Base-by-base conservation (phyloP, 2,797 vertebrate species). In the Telmatherina bonti region DNA sequence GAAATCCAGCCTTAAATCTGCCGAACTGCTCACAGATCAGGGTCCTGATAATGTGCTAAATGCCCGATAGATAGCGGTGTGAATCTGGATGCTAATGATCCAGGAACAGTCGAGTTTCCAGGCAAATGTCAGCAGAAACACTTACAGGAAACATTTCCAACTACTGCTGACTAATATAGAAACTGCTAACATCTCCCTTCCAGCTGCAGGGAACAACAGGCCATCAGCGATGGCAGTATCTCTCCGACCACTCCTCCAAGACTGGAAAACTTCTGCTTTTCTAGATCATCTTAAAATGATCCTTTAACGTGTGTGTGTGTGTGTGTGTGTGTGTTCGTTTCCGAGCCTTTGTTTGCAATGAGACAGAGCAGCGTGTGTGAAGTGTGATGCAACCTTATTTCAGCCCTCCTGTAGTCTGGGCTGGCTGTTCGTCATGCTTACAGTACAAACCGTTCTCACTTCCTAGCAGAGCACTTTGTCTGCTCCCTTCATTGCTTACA, bases 391-490 rank as follows among this genome's bases (percentile, higher is more conserved):
- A 49, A 49, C n/a, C n/a, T 22, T n/a, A 49, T 49, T 49, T 49
- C n/a, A 22, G 7, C 4, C 30, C 56, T 30, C 26, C 24, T n/a
- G 7, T 58, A 11, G 24, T 30, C 22, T 30, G 53, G 43, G 31
- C 30, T 22, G 1, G 0, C 4, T 27, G 49, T 67, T 13, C 55
- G 59, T 77, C 76, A 60, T 1, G 15, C 53, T 35, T 22, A 1
- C 63, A 67, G 63, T 7, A 67, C 77, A 63, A 80, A 51, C 30
- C 6, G 0, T 26, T 47, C 38, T 65, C 60, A 70, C 64, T 80
- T 75, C 76, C 76, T 29, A 0, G 10, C 51, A 18, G 13, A 43
- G 52, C n/a, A 1, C 43, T 8, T 1, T 18, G 63, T 79, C 72
- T 74, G 76, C 63, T 43, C 0, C 0, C 55, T 31, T 43, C 33